Evolutionary conservation across 1,140 invertebrate genomes (phyloP).

Genomic region (Bombus balteatus): DNA sequence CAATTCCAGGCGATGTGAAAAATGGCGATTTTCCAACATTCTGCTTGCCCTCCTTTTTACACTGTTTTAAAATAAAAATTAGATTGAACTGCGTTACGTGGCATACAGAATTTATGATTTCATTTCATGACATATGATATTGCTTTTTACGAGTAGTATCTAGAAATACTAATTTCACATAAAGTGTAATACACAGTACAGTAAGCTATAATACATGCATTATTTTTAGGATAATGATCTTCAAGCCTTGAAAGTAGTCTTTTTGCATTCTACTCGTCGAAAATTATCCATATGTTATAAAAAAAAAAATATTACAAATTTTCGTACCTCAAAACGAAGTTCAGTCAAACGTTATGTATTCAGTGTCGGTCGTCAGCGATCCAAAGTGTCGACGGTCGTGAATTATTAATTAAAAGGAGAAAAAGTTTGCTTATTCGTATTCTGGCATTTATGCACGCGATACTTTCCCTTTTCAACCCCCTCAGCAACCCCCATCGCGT

Average conservation of each 20-base stretch:
- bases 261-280: not conserved
- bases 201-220: too few species aligned
- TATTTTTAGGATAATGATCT: not conserved
- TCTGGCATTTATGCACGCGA: constrained; percentile 3
- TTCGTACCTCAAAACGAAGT: not conserved
- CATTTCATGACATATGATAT: too few species aligned
- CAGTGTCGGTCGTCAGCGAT: too few species aligned
- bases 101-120: too few species aligned
- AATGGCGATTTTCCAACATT: too few species aligned
- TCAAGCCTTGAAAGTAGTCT: not conserved
- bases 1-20: too few species aligned
- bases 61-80: too few species aligned
- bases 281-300: not conserved
- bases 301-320: not conserved
- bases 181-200: too few species aligned
- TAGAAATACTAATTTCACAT: too few species aligned
- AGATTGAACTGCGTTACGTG: too few species aligned
- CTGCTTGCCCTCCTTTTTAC: too few species aligned
- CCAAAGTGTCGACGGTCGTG: not conserved
- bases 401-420: not conserved
- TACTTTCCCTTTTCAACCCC: not conserved
- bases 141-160: too few species aligned
- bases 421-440: not conserved
- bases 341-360: not conserved
- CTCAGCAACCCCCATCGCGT: not conserved